phyloP scores from a whole-genome alignment of 2,888 invertebrate genomes.

The Pandemis heparana region DNA sequence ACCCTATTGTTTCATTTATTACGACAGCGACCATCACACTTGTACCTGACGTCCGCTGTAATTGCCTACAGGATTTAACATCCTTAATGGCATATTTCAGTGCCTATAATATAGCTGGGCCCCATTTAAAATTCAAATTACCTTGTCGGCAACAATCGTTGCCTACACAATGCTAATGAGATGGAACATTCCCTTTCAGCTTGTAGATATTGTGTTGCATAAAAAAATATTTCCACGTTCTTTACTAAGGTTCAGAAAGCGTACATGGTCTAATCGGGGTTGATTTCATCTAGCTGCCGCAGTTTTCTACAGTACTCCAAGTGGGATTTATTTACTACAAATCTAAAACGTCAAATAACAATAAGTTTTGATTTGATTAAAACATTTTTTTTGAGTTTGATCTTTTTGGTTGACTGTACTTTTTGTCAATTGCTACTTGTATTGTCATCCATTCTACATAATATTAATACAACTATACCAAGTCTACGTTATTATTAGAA shows the following conservation, averaged over 20 bases:
- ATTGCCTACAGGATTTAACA: conserved; percentile 8
- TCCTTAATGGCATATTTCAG: conserved; percentile 21
- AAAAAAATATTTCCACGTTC: conserved; percentile 13
- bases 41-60: neutral
- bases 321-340: no score
- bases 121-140: conserved; percentile 37
- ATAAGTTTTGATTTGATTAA: no score
- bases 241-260: neutral
- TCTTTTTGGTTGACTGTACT: no score
- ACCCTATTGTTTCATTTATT: conserved; percentile 19
- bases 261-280: neutral
- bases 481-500: no score
- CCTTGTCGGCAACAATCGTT: conserved; percentile 23
- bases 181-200: conserved; percentile 27
- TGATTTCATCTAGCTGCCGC: neutral
- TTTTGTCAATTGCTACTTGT: no score
- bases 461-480: no score
- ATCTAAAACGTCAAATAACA: no score
- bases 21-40: conserved; percentile 13
- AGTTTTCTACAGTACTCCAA: neutral
- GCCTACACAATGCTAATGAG: conserved; percentile 30
- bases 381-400: no score
- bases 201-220: conserved; percentile 27
- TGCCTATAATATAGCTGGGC: conserved; percentile 5
- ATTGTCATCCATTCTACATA: no score